Base-by-base conservation (phyloP, 2,797 vertebrate genomes). In the Brotula barbata region DNA sequence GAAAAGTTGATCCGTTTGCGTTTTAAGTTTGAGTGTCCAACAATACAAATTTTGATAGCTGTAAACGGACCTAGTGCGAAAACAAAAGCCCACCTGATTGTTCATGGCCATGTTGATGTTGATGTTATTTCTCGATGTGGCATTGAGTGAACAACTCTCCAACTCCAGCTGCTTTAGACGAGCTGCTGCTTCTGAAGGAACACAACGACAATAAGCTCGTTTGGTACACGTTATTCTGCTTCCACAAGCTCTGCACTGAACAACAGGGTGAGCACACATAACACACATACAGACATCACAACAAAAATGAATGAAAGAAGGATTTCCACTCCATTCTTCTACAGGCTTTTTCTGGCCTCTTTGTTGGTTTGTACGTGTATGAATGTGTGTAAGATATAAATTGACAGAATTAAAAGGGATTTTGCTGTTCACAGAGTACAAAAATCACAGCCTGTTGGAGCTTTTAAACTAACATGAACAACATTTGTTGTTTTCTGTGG, bases 91-190 rank as follows among this genome's bases (percentile, higher is more conserved):
- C 36, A 95, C 97, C 94, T 95, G 95, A 31, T 89, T 94, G 81
- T 92, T 94, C 89, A 95, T 92, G 78, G 85, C 92, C 85, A 95
- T 6, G 0, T 94, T 94, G 41, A 97, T 61, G 28, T 94, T 95
- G 45, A 93, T 0, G 0, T 90, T 94, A 56, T 90, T 86, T 77
- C 15, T 87, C n/a, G 84, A 73, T 0, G 75, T 48, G 0, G 67
- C 6, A 0, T 48, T 80, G 40, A 84, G 25, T 0, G 86, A 76
- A 47, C 64, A 88, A 59, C 8, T 21, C 60, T 94, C 93, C 40
- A 89, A 51, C 69, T 95, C 94, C 75, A 95, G 82, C 67, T 94
- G 92, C 45, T 94, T 97, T 68, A 96, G 85, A 54, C 92, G 94
- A 61, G 93, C 86, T 21, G 94, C 89, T 0, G 88, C 71, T 23